These are phyloP conservation scores for Chymomyza fuscimana DNA, from an alignment of 2,888 invertebrate species.

Conservation along the genomic window DNA sequence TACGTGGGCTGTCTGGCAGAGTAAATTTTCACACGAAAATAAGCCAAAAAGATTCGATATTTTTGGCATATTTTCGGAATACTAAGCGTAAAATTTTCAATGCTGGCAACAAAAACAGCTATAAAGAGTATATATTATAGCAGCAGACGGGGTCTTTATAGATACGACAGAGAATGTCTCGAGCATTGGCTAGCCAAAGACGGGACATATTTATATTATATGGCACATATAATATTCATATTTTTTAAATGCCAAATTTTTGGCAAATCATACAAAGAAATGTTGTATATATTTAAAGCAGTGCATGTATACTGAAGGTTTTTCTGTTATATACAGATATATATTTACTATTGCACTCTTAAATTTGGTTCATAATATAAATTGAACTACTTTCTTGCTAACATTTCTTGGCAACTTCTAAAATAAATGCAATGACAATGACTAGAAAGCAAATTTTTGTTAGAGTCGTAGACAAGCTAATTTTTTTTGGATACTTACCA, in stretches of 20 bases:
- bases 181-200: constrained; percentile 59
- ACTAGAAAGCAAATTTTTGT: too few relatives aligned
- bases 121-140: constrained; percentile 3
- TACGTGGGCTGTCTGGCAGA: background rate
- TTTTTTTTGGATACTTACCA: constrained; percentile 83
- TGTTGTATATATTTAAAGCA: constrained; percentile 5
- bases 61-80: background rate
- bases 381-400: too few relatives aligned
- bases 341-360: too few relatives aligned
- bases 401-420: too few relatives aligned
- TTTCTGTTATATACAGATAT: background rate
- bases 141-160: constrained; percentile 7
- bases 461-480: background rate
- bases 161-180: constrained; percentile 53
- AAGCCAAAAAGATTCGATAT: background rate
- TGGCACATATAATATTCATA: constrained; percentile 39
- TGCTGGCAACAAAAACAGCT: background rate
- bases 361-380: too few relatives aligned
- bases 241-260: constrained; percentile 23
- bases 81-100: background rate
- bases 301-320: background rate
- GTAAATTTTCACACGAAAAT: constrained; percentile 1
- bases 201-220: constrained; percentile 49
- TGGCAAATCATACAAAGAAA: constrained; percentile 25
- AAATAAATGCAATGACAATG: too few relatives aligned